A percentile compares a stretch with the other conserved stretches of the same genome.
phyloP scores from a whole-genome alignment of 2,888 invertebrate genomes.

The Synanthedon myopaeformis region DNA sequence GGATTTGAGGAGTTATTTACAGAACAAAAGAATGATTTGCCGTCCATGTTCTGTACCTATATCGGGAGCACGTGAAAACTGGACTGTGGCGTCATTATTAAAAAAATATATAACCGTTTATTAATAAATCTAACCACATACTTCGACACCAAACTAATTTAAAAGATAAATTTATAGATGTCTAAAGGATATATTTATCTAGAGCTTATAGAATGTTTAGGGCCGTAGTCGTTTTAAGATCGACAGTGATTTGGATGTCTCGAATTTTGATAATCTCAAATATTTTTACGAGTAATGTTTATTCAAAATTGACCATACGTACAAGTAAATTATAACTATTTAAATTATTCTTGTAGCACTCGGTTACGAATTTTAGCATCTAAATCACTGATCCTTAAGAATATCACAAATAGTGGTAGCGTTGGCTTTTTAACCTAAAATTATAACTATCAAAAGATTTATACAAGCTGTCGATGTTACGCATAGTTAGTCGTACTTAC shows the following conservation, averaged over 20 bases:
- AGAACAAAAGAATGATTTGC: conserved; percentile 53
- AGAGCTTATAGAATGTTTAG: conserved; percentile 68
- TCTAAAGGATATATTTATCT: conserved; percentile 61
- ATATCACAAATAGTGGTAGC: conserved; percentile 55
- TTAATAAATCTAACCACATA: conserved; percentile 37
- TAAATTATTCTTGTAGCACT: no score
- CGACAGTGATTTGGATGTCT: conserved; percentile 15
- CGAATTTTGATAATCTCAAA: neutral
- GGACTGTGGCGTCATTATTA: conserved; percentile 35
- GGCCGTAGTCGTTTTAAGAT: conserved; percentile 35
- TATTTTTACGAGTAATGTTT: no score
- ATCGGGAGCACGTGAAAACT: conserved; percentile 18
- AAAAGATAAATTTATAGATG: conserved; percentile 32
- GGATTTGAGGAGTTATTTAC: neutral
- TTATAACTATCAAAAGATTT: conserved; percentile 48
- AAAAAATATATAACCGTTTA: conserved; percentile 21
- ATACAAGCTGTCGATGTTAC: conserved; percentile 47
- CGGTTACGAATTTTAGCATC: conserved; percentile 7
- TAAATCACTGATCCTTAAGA: conserved; percentile 22
- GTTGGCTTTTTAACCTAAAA: conserved; percentile 48
- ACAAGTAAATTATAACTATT: no score
- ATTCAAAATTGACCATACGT: no score
- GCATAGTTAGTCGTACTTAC: neutral
- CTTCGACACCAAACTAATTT: conserved; percentile 54
- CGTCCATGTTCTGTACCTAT: conserved; percentile 53